Base-by-base conservation (phyloP, 2,113 vertebrate species). In the Pao palembangensis region DNA sequence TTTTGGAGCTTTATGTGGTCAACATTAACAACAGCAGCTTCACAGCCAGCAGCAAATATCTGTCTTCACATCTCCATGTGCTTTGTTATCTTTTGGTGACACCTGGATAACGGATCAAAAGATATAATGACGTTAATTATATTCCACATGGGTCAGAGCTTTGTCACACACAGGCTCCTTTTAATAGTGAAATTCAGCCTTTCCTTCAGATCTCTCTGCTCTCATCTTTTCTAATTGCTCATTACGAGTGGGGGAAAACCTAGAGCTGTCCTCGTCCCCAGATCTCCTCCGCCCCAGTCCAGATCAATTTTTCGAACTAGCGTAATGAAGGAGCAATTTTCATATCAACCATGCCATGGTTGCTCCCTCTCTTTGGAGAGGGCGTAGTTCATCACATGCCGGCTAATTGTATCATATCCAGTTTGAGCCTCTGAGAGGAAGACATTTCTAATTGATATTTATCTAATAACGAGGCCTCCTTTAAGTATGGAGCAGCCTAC, bases 51-150 rank as follows among this genome's bases (percentile, higher is more conserved):
- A 11, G 34, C 28, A 8, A 31, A 31, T 31, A 8, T 38, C 34
- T 10, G 34, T 12, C 34, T 11, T 38, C 42, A 46, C 43, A 21
- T 70, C 63, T 61, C 69, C 31, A 18, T 72, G 42, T 7, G 64
- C 78, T 80, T 80, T 84, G 76, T 82, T 83, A 69, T 28, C 58
- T 73, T 73, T 82, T 78, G 82, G 87, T 86, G 78, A 76, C 72
- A 70, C 69, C 73, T 76, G 72, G 58, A 71, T 73, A 79, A 72
- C 69, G 48, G 73, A 85, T 89, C 86, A 86, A 88, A 84, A 75
- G 77, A 68, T 58, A 78, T 84, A 88, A 89, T 88, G 80, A 81
- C 70, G 66, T 87, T 88, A 84, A 89, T 90, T 79, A 84, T 82
- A 79, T 66, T 77, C 64, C 62, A 69, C 78, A 73, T 67, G 51